Percentiles rank a stretch among this genome's conserved stretches.
Evolutionary conservation across 2,888 invertebrate genomes (phyloP).

Genomic region (Deilephila elpenor): DNA sequence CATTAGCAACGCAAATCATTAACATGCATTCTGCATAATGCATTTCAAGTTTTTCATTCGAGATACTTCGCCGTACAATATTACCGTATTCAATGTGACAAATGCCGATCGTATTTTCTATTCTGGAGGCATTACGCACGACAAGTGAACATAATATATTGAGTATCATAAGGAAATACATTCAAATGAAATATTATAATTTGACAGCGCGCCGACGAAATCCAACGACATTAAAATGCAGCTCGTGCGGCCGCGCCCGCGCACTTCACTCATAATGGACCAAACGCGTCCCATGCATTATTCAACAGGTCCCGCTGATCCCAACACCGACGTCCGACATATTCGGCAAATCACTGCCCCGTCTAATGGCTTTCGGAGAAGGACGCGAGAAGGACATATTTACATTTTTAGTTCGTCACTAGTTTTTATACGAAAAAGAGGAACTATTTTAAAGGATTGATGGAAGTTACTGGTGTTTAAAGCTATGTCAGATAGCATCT

Average conservation of each 20-base stretch:
- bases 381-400: constrained; percentile 26
- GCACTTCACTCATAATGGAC: constrained; percentile 72
- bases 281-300: constrained; percentile 71
- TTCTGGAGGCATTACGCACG: constrained; percentile 49
- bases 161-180: constrained; percentile 63
- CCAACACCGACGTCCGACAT: constrained; percentile 61
- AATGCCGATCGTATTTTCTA: constrained; percentile 39
- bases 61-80: constrained; percentile 2
- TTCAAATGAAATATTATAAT: constrained; percentile 67
- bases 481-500: no score
- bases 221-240: constrained; percentile 76
- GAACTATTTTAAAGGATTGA: not conserved
- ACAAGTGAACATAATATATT: constrained; percentile 57
- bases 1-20: constrained; percentile 69
- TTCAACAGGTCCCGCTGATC: constrained; percentile 70
- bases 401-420: constrained; percentile 10
- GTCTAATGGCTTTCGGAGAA: constrained; percentile 38
- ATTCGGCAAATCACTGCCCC: constrained; percentile 49
- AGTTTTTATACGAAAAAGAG: not conserved
- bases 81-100: not conserved
- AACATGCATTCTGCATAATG: constrained; percentile 51
- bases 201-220: constrained; percentile 63
- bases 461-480: not conserved
- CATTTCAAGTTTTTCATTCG: constrained; percentile 25
- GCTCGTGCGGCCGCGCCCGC: constrained; percentile 68